These are phyloP conservation scores for Dysdera silvatica DNA, from an alignment of 1,140 invertebrate species.

Conservation along the genomic window DNA sequence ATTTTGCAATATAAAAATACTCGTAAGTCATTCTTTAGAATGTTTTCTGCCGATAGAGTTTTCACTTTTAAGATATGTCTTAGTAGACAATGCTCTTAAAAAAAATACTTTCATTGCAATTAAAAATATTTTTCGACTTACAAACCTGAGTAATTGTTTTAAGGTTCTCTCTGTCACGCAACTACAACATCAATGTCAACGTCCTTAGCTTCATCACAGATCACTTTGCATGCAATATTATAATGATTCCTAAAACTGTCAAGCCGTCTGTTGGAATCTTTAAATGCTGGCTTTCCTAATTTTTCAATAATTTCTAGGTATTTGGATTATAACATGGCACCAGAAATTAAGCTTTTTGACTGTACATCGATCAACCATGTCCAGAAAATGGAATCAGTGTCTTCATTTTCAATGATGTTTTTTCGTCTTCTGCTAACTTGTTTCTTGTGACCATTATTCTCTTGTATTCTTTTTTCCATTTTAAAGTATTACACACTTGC, in stretches of 20 bases:
- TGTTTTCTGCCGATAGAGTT: constrained; percentile 30
- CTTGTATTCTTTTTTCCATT: too few species aligned
- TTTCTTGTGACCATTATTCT: too few species aligned
- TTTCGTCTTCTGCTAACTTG: too few species aligned
- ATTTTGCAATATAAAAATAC: constrained; percentile 21
- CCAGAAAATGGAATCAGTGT: too few species aligned
- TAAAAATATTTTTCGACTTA: constrained; percentile 29
- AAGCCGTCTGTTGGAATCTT: not conserved
- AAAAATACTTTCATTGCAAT: constrained; percentile 33
- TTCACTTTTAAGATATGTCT: constrained; percentile 28
- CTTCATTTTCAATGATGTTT: too few species aligned
- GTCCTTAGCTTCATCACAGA: not conserved
- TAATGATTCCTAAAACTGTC: not conserved
- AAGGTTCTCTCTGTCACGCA: not conserved
- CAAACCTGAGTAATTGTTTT: constrained; percentile 1
- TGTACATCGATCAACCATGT: too few species aligned
- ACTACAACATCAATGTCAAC: not conserved
- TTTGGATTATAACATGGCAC: not conserved
- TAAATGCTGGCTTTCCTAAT: not conserved
- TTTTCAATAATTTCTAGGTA: not conserved
- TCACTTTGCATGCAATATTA: too few species aligned
- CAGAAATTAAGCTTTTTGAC: too few species aligned
- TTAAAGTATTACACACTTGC: too few species aligned
- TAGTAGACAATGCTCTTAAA: constrained; percentile 28
- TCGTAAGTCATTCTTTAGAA: constrained; percentile 33